Base-by-base conservation (phyloP, 2,888 invertebrate species). In the Melinopterus prodromus region DNA sequence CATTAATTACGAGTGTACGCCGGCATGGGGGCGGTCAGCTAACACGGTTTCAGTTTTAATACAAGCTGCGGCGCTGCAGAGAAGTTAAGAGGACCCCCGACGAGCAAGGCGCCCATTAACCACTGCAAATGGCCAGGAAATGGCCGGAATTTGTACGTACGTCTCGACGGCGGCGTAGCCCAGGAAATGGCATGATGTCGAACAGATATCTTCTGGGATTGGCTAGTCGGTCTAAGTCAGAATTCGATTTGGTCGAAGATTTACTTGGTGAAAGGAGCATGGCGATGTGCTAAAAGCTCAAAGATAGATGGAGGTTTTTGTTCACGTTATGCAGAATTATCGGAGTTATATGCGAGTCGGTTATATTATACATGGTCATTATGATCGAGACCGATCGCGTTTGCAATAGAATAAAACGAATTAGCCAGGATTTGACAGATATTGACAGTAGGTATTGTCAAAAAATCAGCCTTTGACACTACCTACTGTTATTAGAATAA, bases 81-180 rank as follows among this genome's bases (percentile, higher is more conserved):
- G 76, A 69, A 70, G 16, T 36, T 37, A 35, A 35, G 74, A 36
- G 35, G 77, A 77, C 77, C 69, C 69, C 70, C 35, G 69, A 70
- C 69, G 76, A 69, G 36, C 70, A 69, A 77, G 70, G 69, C 77
- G 77, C 80, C 83, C 83, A 84, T 84, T 84, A 84, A 82, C 82
- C 82, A 80, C 79, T 82, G 80, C 80, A 83, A 84, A 84, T 84
- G 83, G 81, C 76, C 83, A 83, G 84, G 84, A 84, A 84, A 84
- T 84, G 81, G 83, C 79, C 79, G 76, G 82, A 83, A 77, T 77
- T 35, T 77, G 36, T 35, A 69, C 77, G 15, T 69, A 26, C 9
- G 74, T 36, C 35, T 69, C 70, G 74, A 36, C 26, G 26, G 37
- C 74, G 16, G 72, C 5, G 15, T 26, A 70, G 77, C 36, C 77